Evolutionary conservation across 2,888 invertebrate species (phyloP).

Genomic region (Callyntrura guangdongensis): DNA sequence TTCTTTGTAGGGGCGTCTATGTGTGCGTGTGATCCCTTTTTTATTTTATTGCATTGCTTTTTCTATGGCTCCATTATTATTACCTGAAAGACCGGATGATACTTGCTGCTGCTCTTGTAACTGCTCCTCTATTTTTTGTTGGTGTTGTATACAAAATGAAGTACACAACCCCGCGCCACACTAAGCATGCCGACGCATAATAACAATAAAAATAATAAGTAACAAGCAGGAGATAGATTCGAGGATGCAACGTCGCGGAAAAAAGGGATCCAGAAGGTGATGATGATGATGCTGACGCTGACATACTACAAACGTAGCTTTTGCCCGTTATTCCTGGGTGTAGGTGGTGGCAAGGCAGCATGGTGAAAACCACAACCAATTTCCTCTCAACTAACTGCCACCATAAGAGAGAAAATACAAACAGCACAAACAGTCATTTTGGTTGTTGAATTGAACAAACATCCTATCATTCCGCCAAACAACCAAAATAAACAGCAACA

Average conservation of each 20-base stretch:
- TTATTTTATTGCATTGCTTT: neutral
- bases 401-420: neutral
- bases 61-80: neutral
- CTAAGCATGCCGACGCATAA: no score
- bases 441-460: slow-evolving; percentile 48
- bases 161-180: no score
- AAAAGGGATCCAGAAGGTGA: no score
- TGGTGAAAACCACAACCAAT: slow-evolving; percentile 69
- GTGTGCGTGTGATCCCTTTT: slow-evolving; percentile 1
- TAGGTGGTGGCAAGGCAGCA: slow-evolving; percentile 64
- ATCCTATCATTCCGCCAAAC: slow-evolving; percentile 24
- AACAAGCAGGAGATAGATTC: slow-evolving; percentile 23
- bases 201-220: neutral
- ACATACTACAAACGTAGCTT: no score
- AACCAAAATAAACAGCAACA: neutral
- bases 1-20: neutral
- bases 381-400: slow-evolving; percentile 51
- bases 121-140: no score
- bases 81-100: neutral
- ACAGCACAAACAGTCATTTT: slow-evolving; percentile 26
- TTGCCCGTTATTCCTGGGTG: no score
- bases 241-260: no score
- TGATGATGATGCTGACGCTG: no score
- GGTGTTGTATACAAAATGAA: slow-evolving; percentile 7
- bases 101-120: no score